A percentile compares a stretch with the other conserved stretches of the same genome.
phyloP scores from a whole-genome alignment of 2,113 vertebrate genomes.

The Diadophis punctatus region DNA sequence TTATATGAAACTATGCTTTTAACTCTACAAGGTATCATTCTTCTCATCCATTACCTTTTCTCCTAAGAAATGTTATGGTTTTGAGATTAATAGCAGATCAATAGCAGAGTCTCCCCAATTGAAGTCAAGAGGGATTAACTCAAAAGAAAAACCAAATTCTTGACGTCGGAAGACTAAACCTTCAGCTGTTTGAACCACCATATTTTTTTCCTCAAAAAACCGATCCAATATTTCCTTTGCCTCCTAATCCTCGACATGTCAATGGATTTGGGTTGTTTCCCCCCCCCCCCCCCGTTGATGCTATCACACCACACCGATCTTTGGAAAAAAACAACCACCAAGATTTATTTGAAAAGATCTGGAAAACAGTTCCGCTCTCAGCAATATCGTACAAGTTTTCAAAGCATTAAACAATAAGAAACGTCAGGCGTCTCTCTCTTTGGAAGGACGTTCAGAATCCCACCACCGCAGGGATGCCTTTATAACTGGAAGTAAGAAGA shows the following conservation, averaged over 20 bases:
- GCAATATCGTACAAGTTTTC: conserved; percentile 67
- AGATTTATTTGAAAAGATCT: conserved; percentile 83
- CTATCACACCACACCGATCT: conserved; percentile 3
- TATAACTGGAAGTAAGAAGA: neutral
- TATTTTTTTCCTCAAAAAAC: neutral
- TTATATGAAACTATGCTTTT: too few relatives aligned
- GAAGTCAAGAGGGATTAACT: too few relatives aligned
- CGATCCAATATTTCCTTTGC: neutral
- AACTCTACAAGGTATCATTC: too few relatives aligned
- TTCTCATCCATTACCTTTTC: too few relatives aligned
- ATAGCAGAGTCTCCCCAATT: too few relatives aligned
- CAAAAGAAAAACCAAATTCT: neutral
- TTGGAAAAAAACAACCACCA: conserved; percentile 31
- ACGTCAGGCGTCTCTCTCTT: conserved; percentile 51
- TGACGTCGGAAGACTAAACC: neutral
- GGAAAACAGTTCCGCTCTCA: conserved; percentile 69
- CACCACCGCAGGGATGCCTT: conserved; percentile 9
- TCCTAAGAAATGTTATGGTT: too few relatives aligned
- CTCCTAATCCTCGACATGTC: too few relatives aligned
- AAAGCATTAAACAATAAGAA: conserved; percentile 67
- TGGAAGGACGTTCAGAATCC: conserved; percentile 43
- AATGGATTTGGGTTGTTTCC: neutral
- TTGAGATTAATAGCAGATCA: too few relatives aligned
- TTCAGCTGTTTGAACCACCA: neutral
- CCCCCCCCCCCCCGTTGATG: accelerated